Evolutionary conservation across 1,140 invertebrate species (phyloP), one percentile per base, ranked within the genome.

Genomic region (Drosophila burlai): DNA sequence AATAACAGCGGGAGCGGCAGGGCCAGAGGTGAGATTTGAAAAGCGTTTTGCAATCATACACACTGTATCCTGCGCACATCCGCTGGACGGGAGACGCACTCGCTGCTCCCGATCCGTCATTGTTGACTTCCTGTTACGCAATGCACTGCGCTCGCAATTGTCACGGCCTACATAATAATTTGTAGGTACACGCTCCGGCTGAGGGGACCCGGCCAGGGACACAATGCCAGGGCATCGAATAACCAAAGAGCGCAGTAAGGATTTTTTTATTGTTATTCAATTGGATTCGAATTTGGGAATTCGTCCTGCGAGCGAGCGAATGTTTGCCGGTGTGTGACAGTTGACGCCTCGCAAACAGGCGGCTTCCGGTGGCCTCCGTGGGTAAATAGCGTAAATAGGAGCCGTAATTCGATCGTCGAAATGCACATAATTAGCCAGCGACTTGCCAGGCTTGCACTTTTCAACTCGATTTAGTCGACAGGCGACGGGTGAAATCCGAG

Each of bases 241-340:
- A 80, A 83, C 87, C 43, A 60, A 49, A 65, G 66, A 72, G 61
- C 60, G 69, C 68, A 76, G 75, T 82, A 83, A 76, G 75, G 46
- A 85, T 91, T 91, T 91, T 91, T 91, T 91, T 85, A 91, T 91
- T 91, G 90, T 91, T 80, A 91, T 91, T 91, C 90, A 91, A 91
- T 91, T 91, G 90, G 82, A 91, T 92, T 92, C 85, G 90, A 92
- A 86, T 89, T 89, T 85, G 64, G 61, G 60, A 49, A 49, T 29
- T 61, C 34, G 46, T 34, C 55, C 57, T 54, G 50, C 46, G 38
- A 54, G 13, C 15, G 65, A 40, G 43, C 34, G n/a, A 38, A 21
- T 80, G 59, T 78, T 52, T 78, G 49, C 50, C 26, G 43, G 67
- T 80, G 85, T 83, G 86, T 90, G 85, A 90, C 81, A 90, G 89